Evolutionary conservation across 2,113 vertebrate species (phyloP).

Genomic region (Ceyx melanurus): DNA sequence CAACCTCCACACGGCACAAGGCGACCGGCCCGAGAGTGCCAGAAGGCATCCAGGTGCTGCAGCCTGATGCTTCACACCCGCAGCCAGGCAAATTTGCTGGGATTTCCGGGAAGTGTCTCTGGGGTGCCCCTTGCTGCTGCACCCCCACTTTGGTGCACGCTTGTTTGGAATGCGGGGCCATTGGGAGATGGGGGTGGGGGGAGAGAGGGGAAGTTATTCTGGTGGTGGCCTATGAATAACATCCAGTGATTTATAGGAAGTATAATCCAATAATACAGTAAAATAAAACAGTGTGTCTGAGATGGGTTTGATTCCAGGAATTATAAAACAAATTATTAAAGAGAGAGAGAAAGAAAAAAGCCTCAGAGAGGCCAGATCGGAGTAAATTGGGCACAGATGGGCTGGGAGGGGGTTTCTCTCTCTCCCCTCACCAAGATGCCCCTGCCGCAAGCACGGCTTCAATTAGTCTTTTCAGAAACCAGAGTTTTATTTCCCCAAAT

Average conservation of each 20-base stretch:
- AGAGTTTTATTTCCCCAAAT: conserved; percentile 76
- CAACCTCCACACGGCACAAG: conserved; percentile 29
- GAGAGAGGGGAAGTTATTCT: conserved; percentile 85
- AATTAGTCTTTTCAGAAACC: conserved; percentile 74
- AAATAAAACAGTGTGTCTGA: conserved; percentile 89
- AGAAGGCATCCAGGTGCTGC: conserved; percentile 66
- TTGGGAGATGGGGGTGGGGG: conserved; percentile 65
- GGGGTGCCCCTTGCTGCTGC: conserved; percentile 89
- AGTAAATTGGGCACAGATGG: conserved; percentile 98
- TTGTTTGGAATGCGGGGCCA: conserved; percentile 75
- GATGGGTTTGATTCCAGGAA: conserved; percentile 95
- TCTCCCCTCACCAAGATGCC: conserved; percentile 69
- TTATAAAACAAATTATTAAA: conserved; percentile 95
- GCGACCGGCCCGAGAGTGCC: not conserved
- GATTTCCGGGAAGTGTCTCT: conserved; percentile 79
- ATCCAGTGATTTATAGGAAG: conserved; percentile 98
- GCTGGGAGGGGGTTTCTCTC: conserved; percentile 68
- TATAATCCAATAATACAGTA: conserved; percentile 99
- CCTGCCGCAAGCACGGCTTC: conserved; percentile 77
- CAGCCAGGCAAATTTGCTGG: conserved; percentile 63
- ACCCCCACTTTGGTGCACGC: conserved; percentile 64
- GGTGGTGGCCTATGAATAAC: conserved; percentile 88
- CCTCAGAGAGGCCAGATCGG: conserved; percentile 77
- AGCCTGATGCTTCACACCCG: conserved; percentile 45
- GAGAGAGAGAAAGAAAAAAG: conserved; percentile 12